phyloP scores from a whole-genome alignment of 2,888 invertebrate species.

The Octonoba sinensis region DNA sequence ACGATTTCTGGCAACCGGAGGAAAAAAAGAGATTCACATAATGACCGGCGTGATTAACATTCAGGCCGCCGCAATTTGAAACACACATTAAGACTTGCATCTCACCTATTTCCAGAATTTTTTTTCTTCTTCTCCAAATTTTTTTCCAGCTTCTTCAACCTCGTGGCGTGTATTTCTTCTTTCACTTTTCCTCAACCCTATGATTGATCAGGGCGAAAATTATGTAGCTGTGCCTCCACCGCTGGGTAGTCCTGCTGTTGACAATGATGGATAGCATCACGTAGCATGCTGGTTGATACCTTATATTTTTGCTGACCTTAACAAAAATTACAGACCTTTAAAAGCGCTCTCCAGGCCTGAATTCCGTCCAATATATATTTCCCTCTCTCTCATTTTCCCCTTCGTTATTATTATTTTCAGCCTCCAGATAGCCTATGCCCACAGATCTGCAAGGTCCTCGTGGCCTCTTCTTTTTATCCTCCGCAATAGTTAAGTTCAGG shows the following conservation, averaged over 20 bases:
- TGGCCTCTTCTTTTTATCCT: neutral
- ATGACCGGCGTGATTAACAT: too few species aligned
- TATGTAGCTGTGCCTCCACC: constrained; percentile 23
- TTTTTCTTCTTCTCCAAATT: too few species aligned
- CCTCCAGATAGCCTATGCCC: neutral
- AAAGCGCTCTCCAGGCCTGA: neutral
- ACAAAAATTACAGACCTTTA: constrained; percentile 34
- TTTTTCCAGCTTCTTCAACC: too few species aligned
- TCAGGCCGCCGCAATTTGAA: too few species aligned
- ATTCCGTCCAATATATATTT: neutral
- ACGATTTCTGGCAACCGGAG: too few species aligned
- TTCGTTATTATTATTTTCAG: too few species aligned
- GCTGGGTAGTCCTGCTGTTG: constrained; percentile 36
- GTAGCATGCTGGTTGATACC: constrained; percentile 44
- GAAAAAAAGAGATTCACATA: too few species aligned
- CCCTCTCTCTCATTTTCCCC: too few species aligned
- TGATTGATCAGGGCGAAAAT: constrained; percentile 49
- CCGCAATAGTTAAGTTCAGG: neutral
- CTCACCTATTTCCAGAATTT: too few species aligned
- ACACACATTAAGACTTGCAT: too few species aligned
- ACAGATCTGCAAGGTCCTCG: neutral
- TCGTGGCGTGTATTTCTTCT: neutral
- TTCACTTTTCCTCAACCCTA: constrained; percentile 5
- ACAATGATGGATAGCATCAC: constrained; percentile 36
- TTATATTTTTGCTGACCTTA: constrained; percentile 51